A percentile compares a stretch with the other conserved stretches of the same genome.
Conservation (phyloP, 2,113 vertebrate species). For the Irena cyanogastra region DNA sequence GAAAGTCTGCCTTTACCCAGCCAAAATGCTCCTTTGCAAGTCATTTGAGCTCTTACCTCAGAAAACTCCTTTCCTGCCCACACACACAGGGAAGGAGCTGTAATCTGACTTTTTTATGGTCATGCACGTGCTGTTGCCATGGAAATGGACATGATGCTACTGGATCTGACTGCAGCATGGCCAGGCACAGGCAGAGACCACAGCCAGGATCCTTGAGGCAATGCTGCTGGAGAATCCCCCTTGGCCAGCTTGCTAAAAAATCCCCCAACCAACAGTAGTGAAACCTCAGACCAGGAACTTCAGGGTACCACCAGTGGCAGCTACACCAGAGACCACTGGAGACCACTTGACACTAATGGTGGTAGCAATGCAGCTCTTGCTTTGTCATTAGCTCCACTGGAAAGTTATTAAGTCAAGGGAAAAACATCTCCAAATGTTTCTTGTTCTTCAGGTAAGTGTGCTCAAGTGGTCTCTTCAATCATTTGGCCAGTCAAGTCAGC, state of each 20-base stretch:
- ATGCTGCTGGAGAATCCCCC: neutral
- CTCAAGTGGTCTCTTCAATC: neutral
- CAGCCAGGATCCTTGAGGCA: neutral
- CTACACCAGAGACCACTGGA: neutral
- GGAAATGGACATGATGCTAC: neutral
- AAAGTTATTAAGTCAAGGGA: neutral
- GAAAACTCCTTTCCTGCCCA: conserved; percentile 15
- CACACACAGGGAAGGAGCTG: neutral
- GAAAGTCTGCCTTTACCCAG: neutral
- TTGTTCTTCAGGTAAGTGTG: neutral
- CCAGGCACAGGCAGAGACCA: neutral
- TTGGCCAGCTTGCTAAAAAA: neutral
- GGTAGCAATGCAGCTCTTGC: neutral
- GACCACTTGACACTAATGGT: neutral
- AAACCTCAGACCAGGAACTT: neutral
- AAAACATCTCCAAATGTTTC: neutral
- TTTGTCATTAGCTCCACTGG: neutral
- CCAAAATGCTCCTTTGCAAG: neutral
- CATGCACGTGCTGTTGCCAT: neutral
- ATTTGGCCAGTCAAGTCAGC: neutral
- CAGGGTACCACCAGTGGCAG: accelerated
- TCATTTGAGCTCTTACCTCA: conserved; percentile 5
- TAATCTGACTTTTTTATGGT: neutral
- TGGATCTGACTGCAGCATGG: neutral
- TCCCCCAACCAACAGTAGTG: neutral